These are phyloP conservation scores for Drosophila seguyi DNA, from an alignment of 1,140 invertebrate species.

Conservation along the genomic window DNA sequence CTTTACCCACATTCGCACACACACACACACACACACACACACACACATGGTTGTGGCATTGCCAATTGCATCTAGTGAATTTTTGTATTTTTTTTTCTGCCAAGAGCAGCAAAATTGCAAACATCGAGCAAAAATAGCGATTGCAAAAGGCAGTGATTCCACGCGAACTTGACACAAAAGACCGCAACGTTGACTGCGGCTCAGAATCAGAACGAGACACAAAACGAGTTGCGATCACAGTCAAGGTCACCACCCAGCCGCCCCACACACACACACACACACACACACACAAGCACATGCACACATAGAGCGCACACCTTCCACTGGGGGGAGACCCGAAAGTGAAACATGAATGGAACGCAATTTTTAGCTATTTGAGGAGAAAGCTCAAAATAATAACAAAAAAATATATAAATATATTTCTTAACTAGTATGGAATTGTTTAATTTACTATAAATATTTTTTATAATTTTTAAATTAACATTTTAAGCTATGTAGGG, in stretches of 20 bases:
- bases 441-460: neutral
- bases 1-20: slow-evolving; percentile 79
- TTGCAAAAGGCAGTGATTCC: slow-evolving; percentile 40
- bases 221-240: slow-evolving; percentile 69
- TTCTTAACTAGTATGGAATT: neutral
- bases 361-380: slow-evolving; percentile 18
- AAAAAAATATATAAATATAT: no score
- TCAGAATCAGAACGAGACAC: slow-evolving; percentile 65
- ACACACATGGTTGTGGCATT: slow-evolving; percentile 28
- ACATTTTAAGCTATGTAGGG: no score
- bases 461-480: no score
- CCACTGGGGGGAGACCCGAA: slow-evolving; percentile 1
- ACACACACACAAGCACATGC: no score
- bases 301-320: no score
- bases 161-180: slow-evolving; percentile 77
- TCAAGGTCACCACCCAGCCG: slow-evolving; percentile 56
- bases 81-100: slow-evolving; percentile 9
- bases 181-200: slow-evolving; percentile 27
- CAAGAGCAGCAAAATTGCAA: slow-evolving; percentile 38
- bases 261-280: neutral
- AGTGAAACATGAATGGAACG: slow-evolving; percentile 8
- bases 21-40: slow-evolving; percentile 20
- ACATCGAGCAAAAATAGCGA: slow-evolving; percentile 28
- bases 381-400: no score
- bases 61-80: slow-evolving; percentile 34